Conservation (phyloP, 2,888 invertebrate species). For the Amaurobius ferox region DNA sequence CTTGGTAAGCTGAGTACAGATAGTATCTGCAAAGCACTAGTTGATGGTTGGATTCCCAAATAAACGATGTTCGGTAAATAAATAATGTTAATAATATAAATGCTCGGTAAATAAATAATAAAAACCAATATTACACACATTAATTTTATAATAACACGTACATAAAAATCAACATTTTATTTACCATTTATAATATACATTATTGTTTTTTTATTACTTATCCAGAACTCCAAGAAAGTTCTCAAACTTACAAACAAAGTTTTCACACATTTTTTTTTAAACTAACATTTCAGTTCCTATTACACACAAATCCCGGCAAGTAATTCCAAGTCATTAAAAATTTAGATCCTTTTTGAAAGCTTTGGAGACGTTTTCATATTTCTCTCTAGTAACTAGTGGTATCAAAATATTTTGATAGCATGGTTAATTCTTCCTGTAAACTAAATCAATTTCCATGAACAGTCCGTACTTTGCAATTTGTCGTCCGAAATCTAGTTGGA, state of each 20-base stretch:
- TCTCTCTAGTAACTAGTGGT: slow-evolving; percentile 41
- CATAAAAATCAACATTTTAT: slow-evolving; percentile 65
- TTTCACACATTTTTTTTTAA: too few relatives aligned
- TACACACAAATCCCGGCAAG: background rate
- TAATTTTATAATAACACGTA: too few relatives aligned
- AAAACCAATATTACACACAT: too few relatives aligned
- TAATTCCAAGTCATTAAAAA: background rate
- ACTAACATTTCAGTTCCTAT: background rate
- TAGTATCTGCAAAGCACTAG: too few relatives aligned
- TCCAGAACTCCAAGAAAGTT: slow-evolving; percentile 18
- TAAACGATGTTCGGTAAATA: too few relatives aligned
- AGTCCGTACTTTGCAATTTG: slow-evolving; percentile 52
- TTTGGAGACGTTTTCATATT: background rate
- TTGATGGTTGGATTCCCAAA: too few relatives aligned
- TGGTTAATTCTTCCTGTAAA: background rate
- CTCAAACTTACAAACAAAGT: background rate
- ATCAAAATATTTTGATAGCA: slow-evolving; percentile 58
- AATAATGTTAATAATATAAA: too few relatives aligned
- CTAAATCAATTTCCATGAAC: slow-evolving; percentile 15
- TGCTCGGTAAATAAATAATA: too few relatives aligned
- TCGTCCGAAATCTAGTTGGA: slow-evolving; percentile 29
- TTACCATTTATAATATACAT: slow-evolving; percentile 42
- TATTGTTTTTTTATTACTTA: slow-evolving; percentile 31
- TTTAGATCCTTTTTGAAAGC: background rate
- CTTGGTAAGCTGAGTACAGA: too few relatives aligned